These are phyloP conservation scores for Dromius quadrimaculatus DNA, from an alignment of 2,888 invertebrate species.

Conservation along the genomic window DNA sequence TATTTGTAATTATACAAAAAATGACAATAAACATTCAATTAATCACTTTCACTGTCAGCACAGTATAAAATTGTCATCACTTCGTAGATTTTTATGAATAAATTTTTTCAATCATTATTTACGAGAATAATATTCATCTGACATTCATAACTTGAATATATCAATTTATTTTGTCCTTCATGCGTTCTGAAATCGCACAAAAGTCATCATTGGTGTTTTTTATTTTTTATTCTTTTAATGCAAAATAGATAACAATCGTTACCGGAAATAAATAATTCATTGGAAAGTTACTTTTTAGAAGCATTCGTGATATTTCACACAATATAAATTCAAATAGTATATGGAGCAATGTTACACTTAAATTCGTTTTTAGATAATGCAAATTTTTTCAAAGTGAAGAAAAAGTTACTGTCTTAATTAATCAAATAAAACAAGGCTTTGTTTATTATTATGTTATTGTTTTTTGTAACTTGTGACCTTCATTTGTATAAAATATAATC, in stretches of 20 bases:
- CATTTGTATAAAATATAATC: constrained; percentile 3
- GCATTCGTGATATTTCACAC: constrained; percentile 26
- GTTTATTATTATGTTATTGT: constrained; percentile 23
- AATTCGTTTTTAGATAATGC: constrained; percentile 24
- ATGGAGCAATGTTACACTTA: not conserved
- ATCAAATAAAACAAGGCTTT: constrained; percentile 16
- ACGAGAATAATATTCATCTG: no score
- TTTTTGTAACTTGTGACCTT: constrained; percentile 27
- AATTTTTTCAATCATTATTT: not conserved
- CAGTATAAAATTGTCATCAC: no score
- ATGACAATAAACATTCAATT: no score
- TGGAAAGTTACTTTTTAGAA: constrained; percentile 14
- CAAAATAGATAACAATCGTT: not conserved
- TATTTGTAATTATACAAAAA: no score
- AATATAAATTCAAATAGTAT: constrained; percentile 18
- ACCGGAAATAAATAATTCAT: constrained; percentile 14
- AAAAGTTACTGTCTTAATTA: constrained; percentile 16
- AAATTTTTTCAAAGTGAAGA: constrained; percentile 1
- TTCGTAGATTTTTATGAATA: no score
- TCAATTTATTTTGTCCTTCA: constrained; percentile 16
- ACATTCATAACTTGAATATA: no score
- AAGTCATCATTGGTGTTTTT: constrained; percentile 10
- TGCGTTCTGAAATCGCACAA: constrained; percentile 11
- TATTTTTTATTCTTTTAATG: not conserved
- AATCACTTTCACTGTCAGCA: no score